A percentile compares a stretch with the other conserved stretches of the same genome.
Conservation (phyloP, 2,888 invertebrate species). For the Graphium colonna region DNA sequence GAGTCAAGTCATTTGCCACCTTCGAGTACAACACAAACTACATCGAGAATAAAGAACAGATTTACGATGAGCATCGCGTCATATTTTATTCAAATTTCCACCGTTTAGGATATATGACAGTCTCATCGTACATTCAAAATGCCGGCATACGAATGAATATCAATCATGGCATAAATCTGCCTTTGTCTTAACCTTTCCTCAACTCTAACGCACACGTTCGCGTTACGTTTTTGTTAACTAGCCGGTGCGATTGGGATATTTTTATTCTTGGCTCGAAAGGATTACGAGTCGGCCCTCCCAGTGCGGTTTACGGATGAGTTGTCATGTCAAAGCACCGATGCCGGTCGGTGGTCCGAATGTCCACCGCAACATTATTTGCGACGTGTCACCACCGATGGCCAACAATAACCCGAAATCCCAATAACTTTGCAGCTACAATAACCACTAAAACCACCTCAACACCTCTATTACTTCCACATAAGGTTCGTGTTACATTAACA, state of each 20-base stretch:
- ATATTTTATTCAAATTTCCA: constrained; percentile 13
- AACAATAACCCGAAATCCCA: constrained; percentile 39
- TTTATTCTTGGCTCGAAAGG: too few relatives aligned
- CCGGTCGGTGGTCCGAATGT: constrained; percentile 39
- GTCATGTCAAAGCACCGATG: constrained; percentile 50
- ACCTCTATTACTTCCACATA: constrained; percentile 24
- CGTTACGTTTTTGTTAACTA: not conserved
- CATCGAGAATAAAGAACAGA: constrained; percentile 8
- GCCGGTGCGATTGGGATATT: constrained; percentile 4
- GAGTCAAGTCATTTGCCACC: not conserved
- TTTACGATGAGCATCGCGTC: constrained; percentile 2
- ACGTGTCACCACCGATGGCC: constrained; percentile 59
- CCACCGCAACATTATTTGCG: constrained; percentile 52
- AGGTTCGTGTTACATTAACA: constrained; percentile 25
- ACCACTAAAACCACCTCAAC: constrained; percentile 5
- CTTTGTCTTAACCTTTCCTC: constrained; percentile 7
- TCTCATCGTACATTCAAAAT: constrained; percentile 4
- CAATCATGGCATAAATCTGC: constrained; percentile 8
- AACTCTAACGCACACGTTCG: constrained; percentile 1
- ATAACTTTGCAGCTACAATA: not conserved
- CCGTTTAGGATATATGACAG: constrained; percentile 5
- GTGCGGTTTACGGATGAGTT: constrained; percentile 31
- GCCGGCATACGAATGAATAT: constrained; percentile 8
- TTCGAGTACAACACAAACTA: not conserved
- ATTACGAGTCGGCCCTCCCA: constrained; percentile 17